Percentiles rank a stretch among this genome's conserved stretches.
Conservation (phyloP, 2,888 invertebrate genomes). For the Tipula unca region DNA sequence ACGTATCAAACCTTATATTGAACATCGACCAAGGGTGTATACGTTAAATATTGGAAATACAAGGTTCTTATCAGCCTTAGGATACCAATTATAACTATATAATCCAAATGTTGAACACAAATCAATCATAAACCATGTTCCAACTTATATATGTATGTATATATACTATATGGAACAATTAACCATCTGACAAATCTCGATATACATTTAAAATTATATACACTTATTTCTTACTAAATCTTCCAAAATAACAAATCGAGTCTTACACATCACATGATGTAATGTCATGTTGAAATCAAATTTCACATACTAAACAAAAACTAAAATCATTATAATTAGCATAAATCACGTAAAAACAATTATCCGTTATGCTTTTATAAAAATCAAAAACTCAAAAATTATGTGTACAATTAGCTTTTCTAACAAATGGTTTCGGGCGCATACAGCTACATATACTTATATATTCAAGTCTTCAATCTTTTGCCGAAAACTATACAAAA, state of each 20-base stretch:
- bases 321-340: neutral
- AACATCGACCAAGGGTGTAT: neutral
- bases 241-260: neutral
- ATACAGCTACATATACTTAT: too few species aligned
- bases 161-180: neutral
- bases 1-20: neutral
- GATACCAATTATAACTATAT: neutral
- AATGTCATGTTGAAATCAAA: neutral
- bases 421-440: neutral
- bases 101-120: neutral
- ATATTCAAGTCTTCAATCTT: neutral
- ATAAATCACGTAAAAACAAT: slow-evolving; percentile 14
- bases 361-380: neutral
- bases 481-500: neutral
- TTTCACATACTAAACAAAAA: neutral
- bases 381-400: neutral
- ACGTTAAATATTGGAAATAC: neutral
- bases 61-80: neutral
- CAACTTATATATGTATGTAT: too few species aligned
- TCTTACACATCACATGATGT: neutral
- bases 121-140: neutral
- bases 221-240: neutral
- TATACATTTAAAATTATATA: neutral
- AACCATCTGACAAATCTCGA: neutral
- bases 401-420: neutral